phyloP scores from a whole-genome alignment of 2,797 vertebrate genomes.

The Gobionotothen gibberifrons region DNA sequence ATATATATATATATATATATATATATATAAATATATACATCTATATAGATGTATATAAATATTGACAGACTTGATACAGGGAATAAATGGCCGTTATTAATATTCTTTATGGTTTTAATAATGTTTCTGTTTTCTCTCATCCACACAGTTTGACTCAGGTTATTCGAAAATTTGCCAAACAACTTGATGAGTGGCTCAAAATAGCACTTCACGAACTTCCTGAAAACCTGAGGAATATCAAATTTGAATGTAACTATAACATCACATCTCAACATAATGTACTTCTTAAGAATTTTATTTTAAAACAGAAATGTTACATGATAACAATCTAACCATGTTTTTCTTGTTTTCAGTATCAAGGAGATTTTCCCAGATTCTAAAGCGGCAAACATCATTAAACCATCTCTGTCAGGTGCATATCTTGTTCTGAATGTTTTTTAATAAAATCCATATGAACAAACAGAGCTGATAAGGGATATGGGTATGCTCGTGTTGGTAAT shows the following conservation, averaged over 20 bases:
- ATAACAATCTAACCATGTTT: neutral
- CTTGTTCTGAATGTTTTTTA: conserved; percentile 53
- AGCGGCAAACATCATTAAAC: conserved; percentile 97
- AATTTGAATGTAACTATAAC: conserved; percentile 93
- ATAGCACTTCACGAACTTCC: conserved; percentile 97
- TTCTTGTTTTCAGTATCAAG: conserved; percentile 90
- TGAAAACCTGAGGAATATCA: conserved; percentile 97
- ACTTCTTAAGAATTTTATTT: neutral
- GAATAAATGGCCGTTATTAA: neutral
- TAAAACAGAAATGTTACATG: neutral
- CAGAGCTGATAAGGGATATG: conserved; percentile 62
- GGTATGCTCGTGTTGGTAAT: conserved; percentile 52
- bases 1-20: too few relatives aligned
- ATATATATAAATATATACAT: too few relatives aligned
- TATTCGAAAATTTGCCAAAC: conserved; percentile 99
- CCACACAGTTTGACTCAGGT: conserved; percentile 95
- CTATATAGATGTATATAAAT: neutral
- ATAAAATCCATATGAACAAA: conserved; percentile 70
- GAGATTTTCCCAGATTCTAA: conserved; percentile 98
- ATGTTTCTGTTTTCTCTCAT: conserved; percentile 12
- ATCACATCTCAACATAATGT: neutral
- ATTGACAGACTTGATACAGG: neutral
- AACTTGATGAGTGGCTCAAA: conserved; percentile 98
- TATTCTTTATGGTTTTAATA: neutral
- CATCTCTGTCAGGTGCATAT: conserved; percentile 96